Base-by-base conservation (phyloP, 2,797 vertebrate genomes). In the Brotula barbata region DNA sequence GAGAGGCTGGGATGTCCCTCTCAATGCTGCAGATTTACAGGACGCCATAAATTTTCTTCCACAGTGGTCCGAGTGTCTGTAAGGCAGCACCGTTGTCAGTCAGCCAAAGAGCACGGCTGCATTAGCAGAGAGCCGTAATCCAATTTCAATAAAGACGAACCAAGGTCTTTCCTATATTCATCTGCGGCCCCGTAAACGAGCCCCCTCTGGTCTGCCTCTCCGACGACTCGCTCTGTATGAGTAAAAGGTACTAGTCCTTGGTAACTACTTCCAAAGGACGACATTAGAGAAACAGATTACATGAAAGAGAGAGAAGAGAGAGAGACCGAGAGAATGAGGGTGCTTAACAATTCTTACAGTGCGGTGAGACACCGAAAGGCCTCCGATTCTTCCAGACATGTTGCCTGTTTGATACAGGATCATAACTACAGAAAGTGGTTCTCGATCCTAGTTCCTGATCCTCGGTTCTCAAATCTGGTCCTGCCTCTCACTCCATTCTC, bases 61-160 rank as follows among this genome's bases (percentile, higher is more conserved):
- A 58, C 71, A 48, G 49, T 15, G 44, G 59, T 74, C 69, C 64
- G 78, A 66, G 75, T 78, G 71, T 85, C 72, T 78, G 69, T 42
- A 43, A 68, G 68, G 54, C 61, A 56, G 79, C 62, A 48, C 53
- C 39, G 48, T 54, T 83, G 84, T 83, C 80, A 82, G 58, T 80
- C 58, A 67, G 82, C 76, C 83, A 87, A 79, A 76, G 75, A 82
- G 72, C 81, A 68, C 25, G 73, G 65, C 83, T 70, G 67, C 81
- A 81, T 81, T 68, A 69, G 72, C 75, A 75, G 51, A 86, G 44
- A 79, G 72, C 64, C 58, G 33, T 84, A 88, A 89, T 90, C 77
- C 78, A 87, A 87, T 90, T 90, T 82, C 60, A 87, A 81, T 85
- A 75, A 84, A 88, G 87, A 90, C 84, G 75, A 86, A 85, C 83